These are phyloP conservation scores for Hylaeus volcanicus DNA, from an alignment of 1,140 invertebrate species.

Conservation along the genomic window DNA sequence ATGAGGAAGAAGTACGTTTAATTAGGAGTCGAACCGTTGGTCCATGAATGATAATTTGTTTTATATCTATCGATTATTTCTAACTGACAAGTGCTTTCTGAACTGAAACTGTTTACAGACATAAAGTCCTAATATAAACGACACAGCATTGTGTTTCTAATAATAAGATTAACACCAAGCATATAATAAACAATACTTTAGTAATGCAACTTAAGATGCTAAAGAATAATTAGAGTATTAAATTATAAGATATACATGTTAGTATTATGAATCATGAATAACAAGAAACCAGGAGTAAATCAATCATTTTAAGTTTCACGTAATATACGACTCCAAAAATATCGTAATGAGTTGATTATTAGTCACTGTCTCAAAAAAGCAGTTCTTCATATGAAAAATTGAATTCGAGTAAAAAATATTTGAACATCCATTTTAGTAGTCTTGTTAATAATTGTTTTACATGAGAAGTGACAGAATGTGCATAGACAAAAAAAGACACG, in stretches of 20 bases:
- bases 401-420: conserved; percentile 36
- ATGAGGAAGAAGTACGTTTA: conserved; percentile 63
- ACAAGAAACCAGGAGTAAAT: conserved; percentile 58
- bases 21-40: conserved; percentile 57
- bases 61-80: conserved; percentile 32
- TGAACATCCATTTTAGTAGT: not conserved
- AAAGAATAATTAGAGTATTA: conserved; percentile 68
- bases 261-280: conserved; percentile 68
- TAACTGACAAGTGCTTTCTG: conserved; percentile 36
- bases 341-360: not conserved
- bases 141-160: conserved; percentile 38
- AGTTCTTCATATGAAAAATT: conserved; percentile 16
- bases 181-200: conserved; percentile 55
- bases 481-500: conserved; percentile 30
- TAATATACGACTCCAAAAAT: not conserved
- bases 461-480: conserved; percentile 44
- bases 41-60: conserved; percentile 51
- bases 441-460: not conserved
- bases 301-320: conserved; percentile 23
- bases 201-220: conserved; percentile 62
- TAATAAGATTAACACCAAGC: conserved; percentile 56
- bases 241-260: conserved; percentile 72
- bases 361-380: conserved; percentile 15
- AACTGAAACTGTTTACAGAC: conserved; percentile 51
- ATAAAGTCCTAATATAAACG: conserved; percentile 44